Conservation (phyloP, 2,113 vertebrate genomes). For the Corythornis cristatus region DNA sequence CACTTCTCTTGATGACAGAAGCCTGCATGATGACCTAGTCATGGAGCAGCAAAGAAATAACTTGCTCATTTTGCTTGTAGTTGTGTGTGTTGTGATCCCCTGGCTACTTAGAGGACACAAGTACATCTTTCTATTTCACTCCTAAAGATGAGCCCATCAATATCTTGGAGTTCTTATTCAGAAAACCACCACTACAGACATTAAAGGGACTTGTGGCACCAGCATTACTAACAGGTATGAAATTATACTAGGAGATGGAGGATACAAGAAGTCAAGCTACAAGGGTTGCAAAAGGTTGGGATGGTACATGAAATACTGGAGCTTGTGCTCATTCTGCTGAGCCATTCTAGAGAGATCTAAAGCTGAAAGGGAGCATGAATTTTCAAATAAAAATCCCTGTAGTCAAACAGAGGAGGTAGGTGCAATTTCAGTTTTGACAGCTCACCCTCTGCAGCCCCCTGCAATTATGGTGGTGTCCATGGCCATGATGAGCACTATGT, state of each 20-base stretch:
- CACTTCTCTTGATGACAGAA: neutral
- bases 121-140: neutral
- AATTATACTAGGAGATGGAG: neutral
- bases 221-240: neutral
- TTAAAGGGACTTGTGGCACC: neutral
- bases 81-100: neutral
- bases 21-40: neutral
- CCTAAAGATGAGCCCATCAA: neutral
- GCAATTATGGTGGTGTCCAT: fast-evolving
- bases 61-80: neutral
- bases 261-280: neutral
- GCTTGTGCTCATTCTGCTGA: neutral
- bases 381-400: neutral
- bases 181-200: neutral
- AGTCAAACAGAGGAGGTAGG: neutral
- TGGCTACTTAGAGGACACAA: neutral
- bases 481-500: fast-evolving
- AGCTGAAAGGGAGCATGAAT: neutral
- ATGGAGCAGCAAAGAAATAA: constrained; percentile 3
- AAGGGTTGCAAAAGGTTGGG: neutral
- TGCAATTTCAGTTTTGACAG: neutral
- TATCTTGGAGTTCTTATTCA: neutral
- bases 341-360: neutral
- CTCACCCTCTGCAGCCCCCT: neutral
- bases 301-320: neutral